phyloP scores from a whole-genome alignment of 1,140 invertebrate genomes.

The Brachionus angularis region DNA sequence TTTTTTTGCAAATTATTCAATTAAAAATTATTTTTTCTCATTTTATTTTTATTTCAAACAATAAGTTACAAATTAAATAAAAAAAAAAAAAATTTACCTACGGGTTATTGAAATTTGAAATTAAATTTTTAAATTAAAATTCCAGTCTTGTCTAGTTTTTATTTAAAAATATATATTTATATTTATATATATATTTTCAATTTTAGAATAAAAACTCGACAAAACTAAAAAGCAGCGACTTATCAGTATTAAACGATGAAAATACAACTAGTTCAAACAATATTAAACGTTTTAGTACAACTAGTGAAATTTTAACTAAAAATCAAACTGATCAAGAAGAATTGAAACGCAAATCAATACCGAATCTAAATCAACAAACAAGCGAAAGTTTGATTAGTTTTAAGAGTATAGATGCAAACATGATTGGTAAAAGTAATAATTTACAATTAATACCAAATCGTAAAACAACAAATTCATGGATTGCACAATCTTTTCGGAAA shows the following conservation, averaged over 20 bases:
- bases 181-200: background rate
- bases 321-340: conserved; percentile 3
- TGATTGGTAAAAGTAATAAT: too few relatives aligned
- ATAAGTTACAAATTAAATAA: too few relatives aligned
- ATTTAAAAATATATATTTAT: conserved; percentile 1
- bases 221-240: background rate
- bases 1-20: too few relatives aligned
- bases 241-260: too few relatives aligned
- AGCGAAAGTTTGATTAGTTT: background rate
- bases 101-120: background rate
- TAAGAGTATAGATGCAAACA: background rate
- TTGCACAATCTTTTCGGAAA: conserved; percentile 35
- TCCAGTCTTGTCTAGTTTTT: conserved; percentile 28
- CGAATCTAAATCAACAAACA: background rate
- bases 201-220: background rate
- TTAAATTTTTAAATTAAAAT: conserved; percentile 34
- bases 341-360: conserved; percentile 16
- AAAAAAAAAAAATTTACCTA: too few relatives aligned
- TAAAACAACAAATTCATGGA: conserved; percentile 33
- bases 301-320: conserved; percentile 41
- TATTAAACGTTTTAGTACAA: conserved; percentile 41
- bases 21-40: too few relatives aligned
- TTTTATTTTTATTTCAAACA: too few relatives aligned
- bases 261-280: background rate
- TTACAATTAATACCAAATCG: background rate